Evolutionary conservation across 2,888 invertebrate species (phyloP).

Genomic region (Dysmachus trigonus): DNA sequence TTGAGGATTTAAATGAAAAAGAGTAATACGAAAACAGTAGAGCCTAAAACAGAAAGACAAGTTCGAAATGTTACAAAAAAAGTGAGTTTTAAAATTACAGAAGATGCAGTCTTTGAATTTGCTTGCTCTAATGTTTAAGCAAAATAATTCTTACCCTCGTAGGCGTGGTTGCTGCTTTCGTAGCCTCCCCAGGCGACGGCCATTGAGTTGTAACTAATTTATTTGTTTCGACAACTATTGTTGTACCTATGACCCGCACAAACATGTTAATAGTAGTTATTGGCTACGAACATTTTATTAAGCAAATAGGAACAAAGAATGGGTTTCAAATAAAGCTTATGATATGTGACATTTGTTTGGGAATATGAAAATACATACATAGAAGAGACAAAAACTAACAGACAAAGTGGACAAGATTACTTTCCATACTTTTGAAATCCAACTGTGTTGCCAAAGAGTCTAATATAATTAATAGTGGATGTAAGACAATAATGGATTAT

Average conservation of each 20-base stretch:
- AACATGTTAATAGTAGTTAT: conserved; percentile 1
- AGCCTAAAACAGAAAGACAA: neutral
- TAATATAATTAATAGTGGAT: no score
- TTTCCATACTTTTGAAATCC: no score
- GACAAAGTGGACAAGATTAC: no score
- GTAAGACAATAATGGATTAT: no score
- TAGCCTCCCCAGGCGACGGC: conserved; percentile 49
- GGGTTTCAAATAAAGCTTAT: neutral
- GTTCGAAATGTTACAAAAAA: neutral
- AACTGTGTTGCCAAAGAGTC: no score
- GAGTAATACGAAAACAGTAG: neutral
- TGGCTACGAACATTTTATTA: neutral
- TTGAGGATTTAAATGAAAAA: neutral
- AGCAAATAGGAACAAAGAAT: neutral
- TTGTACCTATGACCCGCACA: conserved; percentile 38
- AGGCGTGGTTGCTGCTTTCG: conserved; percentile 43
- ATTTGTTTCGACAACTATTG: conserved; percentile 49
- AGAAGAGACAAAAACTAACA: no score
- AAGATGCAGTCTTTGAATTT: neutral
- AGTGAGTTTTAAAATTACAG: neutral
- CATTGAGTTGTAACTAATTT: conserved; percentile 50
- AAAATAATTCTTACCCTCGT: conserved; percentile 49
- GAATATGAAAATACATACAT: neutral
- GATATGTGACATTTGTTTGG: neutral
- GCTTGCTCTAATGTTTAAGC: neutral